Percentiles rank a stretch among this genome's conserved stretches.
Evolutionary conservation across 2,113 vertebrate species (phyloP).

Genomic region (Seriola dumerili): DNA sequence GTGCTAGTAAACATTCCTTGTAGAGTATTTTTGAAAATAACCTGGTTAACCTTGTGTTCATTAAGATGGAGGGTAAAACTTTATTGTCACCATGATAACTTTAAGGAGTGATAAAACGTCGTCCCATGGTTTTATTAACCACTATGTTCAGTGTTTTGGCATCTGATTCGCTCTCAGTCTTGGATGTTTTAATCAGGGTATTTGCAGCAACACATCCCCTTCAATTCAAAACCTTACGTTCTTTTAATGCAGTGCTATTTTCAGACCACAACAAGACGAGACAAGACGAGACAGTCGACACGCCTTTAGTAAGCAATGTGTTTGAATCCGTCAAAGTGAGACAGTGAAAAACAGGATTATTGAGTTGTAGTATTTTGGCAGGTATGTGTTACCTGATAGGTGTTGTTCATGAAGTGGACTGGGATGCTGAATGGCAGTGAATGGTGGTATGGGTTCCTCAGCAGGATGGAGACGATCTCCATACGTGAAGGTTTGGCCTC

Average conservation of each 20-base stretch:
- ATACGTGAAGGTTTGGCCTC: slow-evolving; percentile 92
- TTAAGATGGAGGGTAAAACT: too few relatives aligned
- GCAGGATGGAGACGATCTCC: slow-evolving; percentile 93
- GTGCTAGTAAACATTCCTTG: too few relatives aligned
- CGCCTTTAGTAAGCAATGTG: background rate
- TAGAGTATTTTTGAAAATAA: too few relatives aligned
- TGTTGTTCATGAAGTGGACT: slow-evolving; percentile 92
- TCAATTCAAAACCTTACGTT: background rate
- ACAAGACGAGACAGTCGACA: too few relatives aligned
- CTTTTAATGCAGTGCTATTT: background rate
- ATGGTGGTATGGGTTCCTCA: slow-evolving; percentile 93
- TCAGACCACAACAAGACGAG: background rate
- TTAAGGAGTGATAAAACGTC: too few relatives aligned
- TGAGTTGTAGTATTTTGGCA: background rate
- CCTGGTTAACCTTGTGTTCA: too few relatives aligned
- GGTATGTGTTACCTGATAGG: slow-evolving; percentile 88
- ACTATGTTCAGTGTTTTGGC: too few relatives aligned
- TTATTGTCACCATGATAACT: too few relatives aligned
- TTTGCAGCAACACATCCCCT: too few relatives aligned
- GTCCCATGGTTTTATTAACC: too few relatives aligned
- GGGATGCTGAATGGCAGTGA: slow-evolving; percentile 94
- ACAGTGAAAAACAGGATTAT: background rate
- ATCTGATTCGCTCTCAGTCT: too few relatives aligned
- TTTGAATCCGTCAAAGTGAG: background rate
- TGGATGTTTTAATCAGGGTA: background rate